Evolutionary conservation across 2,888 invertebrate species (phyloP), one percentile per base, ranked within the genome.

Genomic region (Heliconius aoede): DNA sequence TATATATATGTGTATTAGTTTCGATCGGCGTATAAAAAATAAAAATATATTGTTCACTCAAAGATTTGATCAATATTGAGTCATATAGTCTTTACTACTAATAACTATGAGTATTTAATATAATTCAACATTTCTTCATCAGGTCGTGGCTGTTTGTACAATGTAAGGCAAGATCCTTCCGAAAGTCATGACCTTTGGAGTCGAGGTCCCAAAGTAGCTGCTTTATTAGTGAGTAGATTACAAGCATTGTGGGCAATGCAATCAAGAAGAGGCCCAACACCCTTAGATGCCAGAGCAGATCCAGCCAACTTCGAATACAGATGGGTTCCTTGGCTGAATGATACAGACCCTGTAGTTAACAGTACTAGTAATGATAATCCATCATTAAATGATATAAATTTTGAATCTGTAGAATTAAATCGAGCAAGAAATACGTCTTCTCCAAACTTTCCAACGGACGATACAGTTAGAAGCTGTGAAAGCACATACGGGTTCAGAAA

Each of bases 111-210:
- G 2, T 9, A 9, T 3, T n/a, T 40, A 28, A 13, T 18, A n/a
- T 65, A 8, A 58, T 24, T 58, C 13, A 58, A 58, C 13, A 60
- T 60, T 60, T 60, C 4, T 2, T 60, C 7, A 24, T 80, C 86
- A 96, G 96, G 88, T 60, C 94, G 95, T 8, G 96, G 96, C n/a
- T 97, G 97, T 83, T 93, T 97, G 21, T 98, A 96, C 89, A 96
- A 98, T 86, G 95, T 98, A 64, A 95, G 95, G 0, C 95, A 95
- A 72, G 98, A 98, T 88, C 98, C 98, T 0, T 96, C 97, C 84
- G 98, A 98, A 87, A 96, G 96, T 73, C 96, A 96, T 83, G 97
- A 98, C 84, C 86, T 96, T 67, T 95, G 95, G 86, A 86, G 88
- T 69, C 91, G 89, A 74, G 95, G 95, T 15, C 93, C 93, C 8